Conservation (phyloP, 2,888 invertebrate species). For the Phengaris alcon region DNA sequence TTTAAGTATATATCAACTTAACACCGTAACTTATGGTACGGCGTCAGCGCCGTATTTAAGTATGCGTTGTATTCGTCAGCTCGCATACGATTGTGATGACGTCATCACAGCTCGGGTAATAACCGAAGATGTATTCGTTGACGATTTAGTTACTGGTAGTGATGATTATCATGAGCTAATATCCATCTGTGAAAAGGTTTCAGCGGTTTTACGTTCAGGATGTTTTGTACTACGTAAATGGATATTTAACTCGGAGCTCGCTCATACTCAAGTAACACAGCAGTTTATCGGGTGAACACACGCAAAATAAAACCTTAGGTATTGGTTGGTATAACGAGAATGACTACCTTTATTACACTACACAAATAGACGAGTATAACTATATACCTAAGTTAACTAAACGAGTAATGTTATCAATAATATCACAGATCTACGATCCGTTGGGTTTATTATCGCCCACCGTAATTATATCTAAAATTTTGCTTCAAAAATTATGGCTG, state of each 20-base stretch:
- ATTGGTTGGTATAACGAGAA: neutral
- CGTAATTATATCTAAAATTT: too few species aligned
- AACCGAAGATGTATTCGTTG: neutral
- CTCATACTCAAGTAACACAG: neutral
- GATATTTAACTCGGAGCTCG: slow-evolving; percentile 21
- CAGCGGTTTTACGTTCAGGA: slow-evolving; percentile 23
- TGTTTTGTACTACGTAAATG: slow-evolving; percentile 33
- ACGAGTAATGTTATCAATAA: neutral
- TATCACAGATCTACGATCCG: neutral
- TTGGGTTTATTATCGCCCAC: too few species aligned
- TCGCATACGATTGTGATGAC: neutral
- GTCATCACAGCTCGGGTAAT: neutral
- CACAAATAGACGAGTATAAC: too few species aligned
- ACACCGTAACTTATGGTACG: too few species aligned
- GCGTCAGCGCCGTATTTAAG: neutral
- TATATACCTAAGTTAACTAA: neutral
- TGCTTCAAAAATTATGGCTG: too few species aligned
- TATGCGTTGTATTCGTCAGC: neutral
- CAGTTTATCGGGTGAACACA: neutral
- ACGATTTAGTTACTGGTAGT: neutral
- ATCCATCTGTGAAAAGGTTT: slow-evolving; percentile 15
- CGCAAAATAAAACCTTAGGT: neutral
- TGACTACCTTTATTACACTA: neutral
- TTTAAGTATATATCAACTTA: neutral
- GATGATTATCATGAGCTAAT: slow-evolving; percentile 31